Base-by-base conservation (phyloP, 2,113 vertebrate genomes). In the Felis chaus region DNA sequence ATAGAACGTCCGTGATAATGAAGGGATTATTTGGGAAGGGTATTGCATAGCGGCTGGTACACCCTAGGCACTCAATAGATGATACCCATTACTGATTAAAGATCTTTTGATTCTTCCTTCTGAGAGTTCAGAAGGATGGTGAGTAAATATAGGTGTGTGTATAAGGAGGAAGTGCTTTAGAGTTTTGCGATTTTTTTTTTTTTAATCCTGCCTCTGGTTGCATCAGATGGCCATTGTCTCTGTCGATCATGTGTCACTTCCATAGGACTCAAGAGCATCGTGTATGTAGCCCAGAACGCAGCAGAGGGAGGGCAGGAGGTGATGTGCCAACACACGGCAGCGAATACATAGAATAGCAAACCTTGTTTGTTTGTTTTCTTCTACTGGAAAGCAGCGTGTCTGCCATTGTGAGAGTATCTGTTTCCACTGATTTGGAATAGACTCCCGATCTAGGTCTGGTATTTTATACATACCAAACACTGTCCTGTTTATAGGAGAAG, bases 401-500 rank as follows among this genome's bases (percentile, higher is more conserved):
- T 63, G 8, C 79, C 19, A 31, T 83, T 66, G 10, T 31, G 48
- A 50, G 7, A 55, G 15, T 65, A 66, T 78, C 81, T 89, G 50
- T 86, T 81, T 85, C 65, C 66, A 57, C 13, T 87, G 84, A 33
- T 81, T 92, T 63, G 31, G n/a, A 57, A 2, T 61, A 66, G 14
- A 71, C 85, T 89, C 25, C 41, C 53, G 14, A 3, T 29, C 14
- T 71, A 71, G 16, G 16, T 65, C 25, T 84, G 41, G 9, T 31
- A 79, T 92, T 93, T 92, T 81, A 39, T 66, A 74, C 25, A 84
- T 94, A 92, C 25, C 74, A 84, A 94, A 23, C 36, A 21, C 39
- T 81, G 81, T 89, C 21, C 12, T 61, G 33, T 92, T 96, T 71
- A 4, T n/a, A 81, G 61, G 87, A 89, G 36, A 96, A 65, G 71